A percentile compares a stretch with the other conserved stretches of the same genome.
These are phyloP conservation scores for Caiman crocodilus DNA, from an alignment of 2,797 vertebrate species.

Conservation along the genomic window DNA sequence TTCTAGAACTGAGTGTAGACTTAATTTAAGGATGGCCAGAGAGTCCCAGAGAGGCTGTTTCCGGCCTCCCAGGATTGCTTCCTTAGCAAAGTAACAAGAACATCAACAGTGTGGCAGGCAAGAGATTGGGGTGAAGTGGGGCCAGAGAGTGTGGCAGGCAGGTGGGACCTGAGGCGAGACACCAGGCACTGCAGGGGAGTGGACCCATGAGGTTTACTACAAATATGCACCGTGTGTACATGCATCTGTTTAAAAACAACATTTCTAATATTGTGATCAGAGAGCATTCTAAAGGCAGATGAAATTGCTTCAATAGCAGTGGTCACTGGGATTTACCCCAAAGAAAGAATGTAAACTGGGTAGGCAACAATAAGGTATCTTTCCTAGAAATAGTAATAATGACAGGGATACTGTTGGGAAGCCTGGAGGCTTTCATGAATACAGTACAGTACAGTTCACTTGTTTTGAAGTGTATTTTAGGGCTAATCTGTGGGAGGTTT, in stretches of 20 bases:
- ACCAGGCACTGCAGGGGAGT: not conserved
- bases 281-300: not conserved
- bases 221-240: not conserved
- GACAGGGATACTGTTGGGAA: not conserved
- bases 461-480: not conserved
- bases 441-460: not conserved
- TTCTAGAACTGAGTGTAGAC: too few relatives aligned
- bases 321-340: not conserved
- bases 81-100: too few relatives aligned
- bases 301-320: not conserved
- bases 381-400: not conserved
- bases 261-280: not conserved
- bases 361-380: not conserved
- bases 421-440: not conserved
- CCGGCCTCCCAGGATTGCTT: too few relatives aligned
- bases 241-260: not conserved
- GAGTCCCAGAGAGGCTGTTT: too few relatives aligned
- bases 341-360: not conserved
- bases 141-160: too few relatives aligned
- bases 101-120: too few relatives aligned
- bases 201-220: too few relatives aligned
- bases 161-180: too few relatives aligned
- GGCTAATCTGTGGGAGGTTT: not conserved
- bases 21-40: too few relatives aligned
- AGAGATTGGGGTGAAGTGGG: too few relatives aligned